phyloP scores from a whole-genome alignment of 2,113 vertebrate species.

The Corythornis vintsioides region DNA sequence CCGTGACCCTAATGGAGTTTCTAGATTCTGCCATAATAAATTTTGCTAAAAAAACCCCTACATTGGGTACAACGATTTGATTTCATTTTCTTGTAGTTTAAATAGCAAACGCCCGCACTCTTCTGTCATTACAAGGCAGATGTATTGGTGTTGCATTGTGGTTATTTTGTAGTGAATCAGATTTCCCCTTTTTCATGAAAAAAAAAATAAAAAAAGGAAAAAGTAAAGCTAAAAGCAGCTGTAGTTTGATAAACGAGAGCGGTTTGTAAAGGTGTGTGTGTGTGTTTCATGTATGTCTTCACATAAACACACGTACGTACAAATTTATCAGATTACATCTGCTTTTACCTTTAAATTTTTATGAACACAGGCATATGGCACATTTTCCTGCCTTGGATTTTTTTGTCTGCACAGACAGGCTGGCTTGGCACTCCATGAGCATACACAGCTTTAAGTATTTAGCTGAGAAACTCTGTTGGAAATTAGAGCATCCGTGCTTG shows the following conservation, averaged over 20 bases:
- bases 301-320: constrained; percentile 65
- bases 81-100: constrained; percentile 14
- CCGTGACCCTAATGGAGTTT: constrained; percentile 57
- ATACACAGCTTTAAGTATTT: constrained; percentile 80
- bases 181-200: neutral
- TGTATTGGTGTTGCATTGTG: constrained; percentile 27
- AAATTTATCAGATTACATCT: constrained; percentile 79
- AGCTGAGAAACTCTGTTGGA: constrained; percentile 75
- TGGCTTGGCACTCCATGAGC: constrained; percentile 72
- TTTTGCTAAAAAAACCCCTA: constrained; percentile 10
- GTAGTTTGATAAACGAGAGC: constrained; percentile 54
- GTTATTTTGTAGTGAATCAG: constrained; percentile 10
- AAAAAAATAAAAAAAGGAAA: neutral
- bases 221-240: constrained; percentile 37
- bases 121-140: constrained; percentile 3
- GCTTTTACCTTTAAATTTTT: constrained; percentile 84
- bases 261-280: constrained; percentile 25
- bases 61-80: neutral
- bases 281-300: constrained; percentile 60
- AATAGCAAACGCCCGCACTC: constrained; percentile 14
- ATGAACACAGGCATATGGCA: constrained; percentile 78
- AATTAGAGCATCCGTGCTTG: constrained; percentile 73
- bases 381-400: constrained; percentile 69
- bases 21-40: neutral
- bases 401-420: constrained; percentile 65